Evolutionary conservation across 2,113 vertebrate genomes (phyloP).

Genomic region (Syngnathus typhle): DNA sequence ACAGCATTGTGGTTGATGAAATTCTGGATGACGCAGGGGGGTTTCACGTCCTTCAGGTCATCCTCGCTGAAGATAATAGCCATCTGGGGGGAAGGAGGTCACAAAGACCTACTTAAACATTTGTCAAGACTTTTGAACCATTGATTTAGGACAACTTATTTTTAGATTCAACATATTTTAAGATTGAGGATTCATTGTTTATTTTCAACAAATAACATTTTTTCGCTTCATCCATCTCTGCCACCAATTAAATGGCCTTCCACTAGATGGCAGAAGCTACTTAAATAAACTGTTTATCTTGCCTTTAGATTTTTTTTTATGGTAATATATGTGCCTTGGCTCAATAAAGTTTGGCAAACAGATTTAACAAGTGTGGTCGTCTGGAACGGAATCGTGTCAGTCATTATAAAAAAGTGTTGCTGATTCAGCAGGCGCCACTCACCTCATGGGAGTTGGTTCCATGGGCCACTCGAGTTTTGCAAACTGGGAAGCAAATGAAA

Average conservation of each 20-base stretch:
- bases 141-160: too few species aligned
- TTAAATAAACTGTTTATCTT: background rate
- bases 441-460: constrained; percentile 99
- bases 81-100: constrained; percentile 75
- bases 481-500: constrained; percentile 76
- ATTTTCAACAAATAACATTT: background rate
- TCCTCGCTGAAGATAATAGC: constrained; percentile 96
- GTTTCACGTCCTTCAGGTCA: constrained; percentile 85
- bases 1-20: constrained; percentile 98
- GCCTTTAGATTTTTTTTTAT: background rate
- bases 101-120: background rate
- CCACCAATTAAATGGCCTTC: background rate
- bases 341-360: background rate
- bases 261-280: background rate
- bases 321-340: background rate
- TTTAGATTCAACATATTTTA: too few species aligned
- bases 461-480: constrained; percentile 98
- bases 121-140: too few species aligned
- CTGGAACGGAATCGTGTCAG: constrained; percentile 30
- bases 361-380: constrained; percentile 28
- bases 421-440: constrained; percentile 55
- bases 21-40: constrained; percentile 94
- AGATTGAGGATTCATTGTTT: background rate
- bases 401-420: constrained; percentile 9
- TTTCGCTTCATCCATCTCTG: background rate